Percentiles rank a stretch among this genome's conserved stretches.
Conservation (phyloP, 2,113 vertebrate species). For the Dunckerocampus dactyliophorus region DNA sequence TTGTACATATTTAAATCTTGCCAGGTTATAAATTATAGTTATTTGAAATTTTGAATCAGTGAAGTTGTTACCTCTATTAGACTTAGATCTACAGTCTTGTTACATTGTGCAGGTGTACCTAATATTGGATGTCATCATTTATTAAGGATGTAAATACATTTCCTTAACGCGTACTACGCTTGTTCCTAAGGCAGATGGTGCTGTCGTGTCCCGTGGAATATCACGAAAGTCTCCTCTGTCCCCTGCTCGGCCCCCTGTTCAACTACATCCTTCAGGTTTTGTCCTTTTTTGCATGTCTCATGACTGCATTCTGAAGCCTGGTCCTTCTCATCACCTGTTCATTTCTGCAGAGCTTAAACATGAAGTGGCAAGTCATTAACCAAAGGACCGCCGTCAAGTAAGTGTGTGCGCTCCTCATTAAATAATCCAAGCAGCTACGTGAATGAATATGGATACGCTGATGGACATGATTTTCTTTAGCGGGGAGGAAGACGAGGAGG, state of each 20-base stretch:
- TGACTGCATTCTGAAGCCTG: background rate
- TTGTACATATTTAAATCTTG: no score
- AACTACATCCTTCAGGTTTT: conserved; percentile 86
- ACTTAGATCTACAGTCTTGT: background rate
- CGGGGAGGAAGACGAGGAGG: conserved; percentile 67
- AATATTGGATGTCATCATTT: background rate
- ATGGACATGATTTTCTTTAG: conserved; percentile 19
- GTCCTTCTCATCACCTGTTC: background rate
- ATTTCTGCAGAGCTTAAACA: conserved; percentile 81
- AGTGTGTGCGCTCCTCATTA: conserved; percentile 35
- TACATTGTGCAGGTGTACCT: background rate
- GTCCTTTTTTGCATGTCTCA: background rate
- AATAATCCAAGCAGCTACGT: background rate
- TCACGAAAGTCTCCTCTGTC: conserved; percentile 83
- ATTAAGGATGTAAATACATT: conserved; percentile 15
- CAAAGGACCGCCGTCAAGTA: conserved; percentile 84
- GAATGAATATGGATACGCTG: background rate
- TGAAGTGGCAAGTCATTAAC: conserved; percentile 90
- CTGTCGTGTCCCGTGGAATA: conserved; percentile 86
- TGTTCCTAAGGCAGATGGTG: conserved; percentile 89
- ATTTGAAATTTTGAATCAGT: no score
- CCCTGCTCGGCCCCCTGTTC: conserved; percentile 90
- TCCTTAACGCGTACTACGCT: conserved; percentile 79
- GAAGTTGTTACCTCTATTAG: no score
- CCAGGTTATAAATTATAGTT: no score